Conservation (phyloP, 2,113 vertebrate genomes). For the Pristiophorus japonicus region DNA sequence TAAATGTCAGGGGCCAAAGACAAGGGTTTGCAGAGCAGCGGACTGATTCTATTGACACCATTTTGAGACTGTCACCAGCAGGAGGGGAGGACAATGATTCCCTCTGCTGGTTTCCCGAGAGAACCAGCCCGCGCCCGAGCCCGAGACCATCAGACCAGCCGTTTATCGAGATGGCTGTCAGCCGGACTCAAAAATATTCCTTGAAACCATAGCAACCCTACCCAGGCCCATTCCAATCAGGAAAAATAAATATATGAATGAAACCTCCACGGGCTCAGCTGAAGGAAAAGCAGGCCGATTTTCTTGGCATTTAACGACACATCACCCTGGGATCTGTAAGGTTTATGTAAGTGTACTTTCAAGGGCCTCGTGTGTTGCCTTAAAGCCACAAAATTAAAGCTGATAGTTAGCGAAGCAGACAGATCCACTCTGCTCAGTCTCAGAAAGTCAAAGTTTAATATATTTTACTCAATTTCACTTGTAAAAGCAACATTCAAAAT, state of each 20-base stretch:
- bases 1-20: background rate
- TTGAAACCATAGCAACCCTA: background rate
- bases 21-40: background rate
- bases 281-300: background rate
- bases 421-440: background rate
- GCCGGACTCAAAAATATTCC: background rate
- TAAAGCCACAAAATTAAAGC: background rate
- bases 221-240: background rate
- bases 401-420: background rate
- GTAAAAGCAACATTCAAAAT: background rate
- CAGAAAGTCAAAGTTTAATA: background rate
- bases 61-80: background rate
- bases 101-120: background rate
- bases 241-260: background rate
- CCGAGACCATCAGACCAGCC: background rate
- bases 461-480: background rate
- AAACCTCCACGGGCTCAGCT: background rate
- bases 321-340: background rate
- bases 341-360: background rate
- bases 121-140: background rate
- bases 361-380: background rate
- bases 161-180: background rate
- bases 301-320: background rate
- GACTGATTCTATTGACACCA: background rate
- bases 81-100: slow-evolving; percentile 3